Conservation (phyloP, 2,797 vertebrate species). For the Uromys caudimaculatus region DNA sequence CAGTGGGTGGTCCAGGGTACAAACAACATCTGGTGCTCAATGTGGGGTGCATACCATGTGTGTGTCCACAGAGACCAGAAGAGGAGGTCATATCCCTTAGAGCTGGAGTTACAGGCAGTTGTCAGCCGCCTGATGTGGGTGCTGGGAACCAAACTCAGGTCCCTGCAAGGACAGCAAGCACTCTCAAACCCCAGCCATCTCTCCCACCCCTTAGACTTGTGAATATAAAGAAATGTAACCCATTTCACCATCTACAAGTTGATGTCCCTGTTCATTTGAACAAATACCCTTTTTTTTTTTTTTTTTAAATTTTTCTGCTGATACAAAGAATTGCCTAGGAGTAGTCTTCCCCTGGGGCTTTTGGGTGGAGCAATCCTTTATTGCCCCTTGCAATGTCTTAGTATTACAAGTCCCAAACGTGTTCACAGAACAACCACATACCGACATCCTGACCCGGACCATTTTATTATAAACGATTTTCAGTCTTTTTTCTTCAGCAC, state of each 20-base stretch:
- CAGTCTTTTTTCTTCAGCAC: conserved; percentile 14
- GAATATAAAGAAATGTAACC: not conserved
- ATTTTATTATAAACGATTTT: not conserved
- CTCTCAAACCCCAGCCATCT: not conserved
- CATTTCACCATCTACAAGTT: not conserved
- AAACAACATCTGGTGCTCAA: not conserved
- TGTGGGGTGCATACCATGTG: not conserved
- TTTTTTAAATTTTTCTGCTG: not conserved
- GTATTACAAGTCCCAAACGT: not conserved
- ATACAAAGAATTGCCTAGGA: not conserved
- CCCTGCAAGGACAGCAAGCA: not conserved
- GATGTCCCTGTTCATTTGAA: not conserved
- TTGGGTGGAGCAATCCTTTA: not conserved
- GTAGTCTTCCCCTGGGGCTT: not conserved
- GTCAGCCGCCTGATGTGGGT: not conserved
- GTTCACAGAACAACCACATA: not conserved
- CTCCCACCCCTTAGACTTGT: not conserved
- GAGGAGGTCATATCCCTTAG: too few relatives aligned
- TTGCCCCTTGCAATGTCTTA: not conserved
- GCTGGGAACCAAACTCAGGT: not conserved
- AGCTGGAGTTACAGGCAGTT: not conserved
- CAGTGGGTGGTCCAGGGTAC: not conserved
- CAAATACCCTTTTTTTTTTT: not conserved
- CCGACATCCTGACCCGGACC: not conserved
- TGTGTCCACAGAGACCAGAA: not conserved